phyloP scores from a whole-genome alignment of 2,797 vertebrate species.

The Gambelia wislizenii region DNA sequence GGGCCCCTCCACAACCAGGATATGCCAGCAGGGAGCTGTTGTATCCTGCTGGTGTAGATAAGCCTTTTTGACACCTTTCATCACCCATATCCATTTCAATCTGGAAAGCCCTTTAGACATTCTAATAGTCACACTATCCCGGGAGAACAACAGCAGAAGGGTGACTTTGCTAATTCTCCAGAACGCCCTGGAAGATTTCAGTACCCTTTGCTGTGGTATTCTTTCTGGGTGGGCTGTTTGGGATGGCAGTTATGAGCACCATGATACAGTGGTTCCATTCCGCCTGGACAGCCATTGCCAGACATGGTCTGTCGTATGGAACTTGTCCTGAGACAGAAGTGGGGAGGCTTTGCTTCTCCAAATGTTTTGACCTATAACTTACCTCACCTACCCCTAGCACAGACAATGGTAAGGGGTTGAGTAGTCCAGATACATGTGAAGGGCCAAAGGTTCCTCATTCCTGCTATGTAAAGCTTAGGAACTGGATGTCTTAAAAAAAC shows the following conservation, averaged over 20 bases:
- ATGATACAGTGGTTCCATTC: background rate
- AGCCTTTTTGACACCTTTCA: background rate
- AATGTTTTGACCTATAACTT: too few species aligned
- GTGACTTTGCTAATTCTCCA: background rate
- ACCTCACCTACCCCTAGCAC: too few species aligned
- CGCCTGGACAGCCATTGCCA: background rate
- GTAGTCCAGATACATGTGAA: too few species aligned
- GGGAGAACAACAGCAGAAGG: too few species aligned
- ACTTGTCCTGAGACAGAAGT: background rate
- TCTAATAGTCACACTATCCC: background rate
- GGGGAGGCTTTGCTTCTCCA: too few species aligned
- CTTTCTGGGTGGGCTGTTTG: background rate
- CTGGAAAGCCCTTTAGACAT: background rate
- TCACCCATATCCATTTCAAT: background rate
- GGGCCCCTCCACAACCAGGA: too few species aligned
- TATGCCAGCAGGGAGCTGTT: too few species aligned
- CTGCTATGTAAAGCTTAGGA: too few species aligned
- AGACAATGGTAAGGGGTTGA: too few species aligned
- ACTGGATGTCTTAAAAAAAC: background rate
- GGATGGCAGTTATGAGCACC: background rate
- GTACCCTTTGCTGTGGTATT: background rate
- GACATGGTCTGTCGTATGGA: background rate
- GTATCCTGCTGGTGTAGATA: too few species aligned
- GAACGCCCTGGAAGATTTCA: too few species aligned
- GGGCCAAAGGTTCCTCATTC: too few species aligned